Conservation (phyloP, 2,797 vertebrate genomes). For the Geotrypetes seraphini region DNA sequence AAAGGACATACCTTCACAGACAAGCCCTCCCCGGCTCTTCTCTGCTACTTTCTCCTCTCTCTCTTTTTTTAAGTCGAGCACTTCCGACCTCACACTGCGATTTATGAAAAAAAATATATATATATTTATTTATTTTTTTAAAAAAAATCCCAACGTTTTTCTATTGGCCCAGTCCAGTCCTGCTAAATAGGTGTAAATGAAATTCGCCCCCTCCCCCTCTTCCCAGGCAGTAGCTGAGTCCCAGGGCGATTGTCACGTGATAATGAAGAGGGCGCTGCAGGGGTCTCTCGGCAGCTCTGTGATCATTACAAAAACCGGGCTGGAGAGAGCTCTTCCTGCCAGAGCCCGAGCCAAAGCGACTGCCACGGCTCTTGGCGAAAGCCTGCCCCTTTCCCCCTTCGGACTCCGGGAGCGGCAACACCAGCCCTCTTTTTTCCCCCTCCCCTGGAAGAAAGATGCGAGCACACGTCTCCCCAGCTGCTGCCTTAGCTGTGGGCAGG, state of each 20-base stretch:
- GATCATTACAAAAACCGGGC: constrained; percentile 74
- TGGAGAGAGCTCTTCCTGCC: constrained; percentile 18
- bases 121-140: too few species aligned
- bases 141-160: not conserved
- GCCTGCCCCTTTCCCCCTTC: too few species aligned
- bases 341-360: not conserved
- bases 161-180: constrained; percentile 19
- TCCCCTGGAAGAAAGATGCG: too few species aligned
- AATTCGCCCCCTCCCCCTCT: constrained; percentile 18
- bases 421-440: too few species aligned
- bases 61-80: too few species aligned
- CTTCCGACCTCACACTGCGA: constrained; percentile 8
- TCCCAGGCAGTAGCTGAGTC: constrained; percentile 28
- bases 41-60: not conserved
- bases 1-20: constrained; percentile 6
- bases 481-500: too few species aligned
- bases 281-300: constrained; percentile 60
- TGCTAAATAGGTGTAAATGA: constrained; percentile 26
- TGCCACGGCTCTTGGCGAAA: not conserved
- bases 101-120: too few species aligned
- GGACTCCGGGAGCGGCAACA: too few species aligned
- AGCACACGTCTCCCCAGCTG: too few species aligned
- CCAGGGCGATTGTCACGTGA: constrained; percentile 74
- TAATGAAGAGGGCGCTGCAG: constrained; percentile 69
- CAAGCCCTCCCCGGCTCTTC: not conserved